phyloP scores from a whole-genome alignment of 2,113 vertebrate genomes.

The Hemiscyllium ocellatum region DNA sequence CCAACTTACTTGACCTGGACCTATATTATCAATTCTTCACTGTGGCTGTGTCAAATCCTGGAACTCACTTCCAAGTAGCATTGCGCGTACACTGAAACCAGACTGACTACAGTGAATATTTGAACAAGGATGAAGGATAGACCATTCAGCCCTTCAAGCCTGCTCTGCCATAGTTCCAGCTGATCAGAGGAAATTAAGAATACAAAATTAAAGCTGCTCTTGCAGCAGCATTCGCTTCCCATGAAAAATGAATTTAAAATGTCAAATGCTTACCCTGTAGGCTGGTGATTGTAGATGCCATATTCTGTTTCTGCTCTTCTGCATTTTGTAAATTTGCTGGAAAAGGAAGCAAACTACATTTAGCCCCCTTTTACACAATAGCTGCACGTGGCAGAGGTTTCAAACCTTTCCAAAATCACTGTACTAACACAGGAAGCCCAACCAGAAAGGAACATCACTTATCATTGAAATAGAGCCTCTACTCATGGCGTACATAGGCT shows the following conservation, averaged over 20 bases:
- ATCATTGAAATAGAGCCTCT: no score
- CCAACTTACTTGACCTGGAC: not conserved
- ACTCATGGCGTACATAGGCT: no score
- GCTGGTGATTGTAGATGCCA: constrained; percentile 49
- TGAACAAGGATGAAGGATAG: not conserved
- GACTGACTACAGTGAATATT: not conserved
- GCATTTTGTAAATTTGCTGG: constrained; percentile 54
- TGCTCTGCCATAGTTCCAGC: no score
- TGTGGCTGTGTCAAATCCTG: not conserved
- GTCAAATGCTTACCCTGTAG: constrained; percentile 55
- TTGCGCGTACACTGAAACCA: not conserved
- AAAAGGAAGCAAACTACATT: constrained; percentile 40
- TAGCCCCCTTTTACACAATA: not conserved
- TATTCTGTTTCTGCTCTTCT: constrained; percentile 48
- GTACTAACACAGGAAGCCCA: no score
- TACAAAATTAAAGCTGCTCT: not conserved
- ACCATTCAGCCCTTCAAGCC: no score
- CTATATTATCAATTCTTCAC: not conserved
- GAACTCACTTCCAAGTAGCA: not conserved
- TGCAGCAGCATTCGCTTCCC: not conserved
- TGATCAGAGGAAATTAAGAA: not conserved
- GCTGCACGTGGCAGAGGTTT: not conserved
- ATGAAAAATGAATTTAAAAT: not conserved
- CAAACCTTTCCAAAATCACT: not conserved
- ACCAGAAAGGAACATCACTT: no score